phyloP scores from a whole-genome alignment of 53 echinoderm and acorn worm genomes.

The Hippasteria phrygiana region DNA sequence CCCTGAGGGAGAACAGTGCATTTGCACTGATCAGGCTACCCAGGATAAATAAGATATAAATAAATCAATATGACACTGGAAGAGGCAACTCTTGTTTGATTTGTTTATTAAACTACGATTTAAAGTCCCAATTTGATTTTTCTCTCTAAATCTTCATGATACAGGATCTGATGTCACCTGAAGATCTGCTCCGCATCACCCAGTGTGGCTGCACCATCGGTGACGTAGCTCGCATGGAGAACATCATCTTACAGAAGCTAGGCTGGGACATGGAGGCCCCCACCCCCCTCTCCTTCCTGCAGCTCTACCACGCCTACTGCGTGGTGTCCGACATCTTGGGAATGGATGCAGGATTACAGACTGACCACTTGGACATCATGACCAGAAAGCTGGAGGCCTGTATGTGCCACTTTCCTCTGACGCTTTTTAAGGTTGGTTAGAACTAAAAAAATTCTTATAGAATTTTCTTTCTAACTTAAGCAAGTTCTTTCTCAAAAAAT shows the following conservation, averaged over 20 bases:
- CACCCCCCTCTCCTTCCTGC: slow-evolving; percentile 84
- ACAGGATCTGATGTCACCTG: slow-evolving; percentile 72
- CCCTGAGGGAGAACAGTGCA: no score
- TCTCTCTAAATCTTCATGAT: neutral
- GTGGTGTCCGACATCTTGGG: slow-evolving; percentile 74
- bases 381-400: slow-evolving; percentile 88
- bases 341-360: slow-evolving; percentile 62
- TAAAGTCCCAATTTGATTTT: neutral
- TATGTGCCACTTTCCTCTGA: slow-evolving; percentile 85
- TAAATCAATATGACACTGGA: no score
- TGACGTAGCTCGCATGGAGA: slow-evolving; percentile 92
- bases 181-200: slow-evolving; percentile 92
- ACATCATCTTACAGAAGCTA: slow-evolving; percentile 80
- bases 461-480: neutral
- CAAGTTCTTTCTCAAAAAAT: neutral
- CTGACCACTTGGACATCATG: slow-evolving; percentile 71
- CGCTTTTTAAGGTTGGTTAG: slow-evolving; percentile 80
- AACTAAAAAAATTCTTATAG: neutral
- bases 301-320: slow-evolving; percentile 87
- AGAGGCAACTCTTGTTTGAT: no score
- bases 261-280: slow-evolving; percentile 85
- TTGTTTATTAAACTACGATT: no score
- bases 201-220: slow-evolving; percentile 86
- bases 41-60: no score
- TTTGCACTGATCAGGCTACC: no score